These are phyloP conservation scores for Prorops nasuta DNA, from an alignment of 1,140 invertebrate genomes.

Conservation along the genomic window DNA sequence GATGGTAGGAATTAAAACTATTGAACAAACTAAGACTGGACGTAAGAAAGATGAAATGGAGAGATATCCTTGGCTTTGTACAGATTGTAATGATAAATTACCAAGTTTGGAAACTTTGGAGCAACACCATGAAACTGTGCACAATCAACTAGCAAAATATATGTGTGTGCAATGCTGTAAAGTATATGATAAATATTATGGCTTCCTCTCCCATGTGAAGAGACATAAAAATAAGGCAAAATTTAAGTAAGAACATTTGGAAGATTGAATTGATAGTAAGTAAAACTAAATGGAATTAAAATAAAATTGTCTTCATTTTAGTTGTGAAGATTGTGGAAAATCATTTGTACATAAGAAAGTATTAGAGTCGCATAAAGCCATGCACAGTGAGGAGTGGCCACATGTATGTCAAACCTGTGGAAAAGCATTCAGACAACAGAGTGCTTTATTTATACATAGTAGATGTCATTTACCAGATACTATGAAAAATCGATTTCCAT, in stretches of 20 bases:
- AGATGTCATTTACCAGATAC: conserved; percentile 59
- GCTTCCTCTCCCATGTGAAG: conserved; percentile 60
- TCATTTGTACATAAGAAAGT: conserved; percentile 57
- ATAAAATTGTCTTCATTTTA: conserved; percentile 21
- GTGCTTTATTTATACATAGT: conserved; percentile 57
- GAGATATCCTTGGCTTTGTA: conserved; percentile 61
- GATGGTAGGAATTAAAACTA: conserved; percentile 39
- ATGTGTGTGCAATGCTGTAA: conserved; percentile 62
- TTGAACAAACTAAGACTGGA: conserved; percentile 10
- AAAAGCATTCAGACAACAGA: conserved; percentile 60
- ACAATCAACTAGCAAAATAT: conserved; percentile 59
- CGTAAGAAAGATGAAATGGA: conserved; percentile 24
- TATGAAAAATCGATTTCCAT: conserved; percentile 59
- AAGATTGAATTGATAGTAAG: background rate
- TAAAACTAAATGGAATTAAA: conserved; percentile 6
- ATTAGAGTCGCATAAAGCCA: conserved; percentile 55
- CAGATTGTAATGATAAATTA: conserved; percentile 58
- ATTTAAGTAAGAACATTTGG: conserved; percentile 47
- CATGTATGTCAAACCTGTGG: conserved; percentile 59
- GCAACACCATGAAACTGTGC: conserved; percentile 56
- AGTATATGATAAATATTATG: conserved; percentile 61
- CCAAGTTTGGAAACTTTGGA: conserved; percentile 55
- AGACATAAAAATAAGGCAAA: conserved; percentile 58
- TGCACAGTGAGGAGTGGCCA: conserved; percentile 57
- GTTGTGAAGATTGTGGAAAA: conserved; percentile 60